Evolutionary conservation across 2,113 vertebrate species (phyloP), one percentile per base, ranked within the genome.

Genomic region (Athene noctua): DNA sequence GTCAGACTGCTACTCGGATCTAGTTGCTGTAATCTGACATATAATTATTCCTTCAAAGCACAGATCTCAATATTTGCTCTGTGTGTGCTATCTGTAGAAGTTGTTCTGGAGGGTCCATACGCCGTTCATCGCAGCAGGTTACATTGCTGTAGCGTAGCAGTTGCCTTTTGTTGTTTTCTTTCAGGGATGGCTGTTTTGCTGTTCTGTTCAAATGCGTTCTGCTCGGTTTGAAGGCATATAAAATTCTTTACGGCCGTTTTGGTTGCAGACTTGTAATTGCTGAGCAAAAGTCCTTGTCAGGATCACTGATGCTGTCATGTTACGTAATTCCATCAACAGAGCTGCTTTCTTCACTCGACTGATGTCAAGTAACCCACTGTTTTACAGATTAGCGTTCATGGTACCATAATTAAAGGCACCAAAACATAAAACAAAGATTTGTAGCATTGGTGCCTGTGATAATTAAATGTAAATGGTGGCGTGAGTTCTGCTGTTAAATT

Each of bases 301-400:
- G 84, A 47, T 80, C 84, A 86, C 91, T 82, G 89, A 4, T 0
- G 14, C 63, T 55, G 52, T 15, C 3, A 1, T 13, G 11, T 85
- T 81, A 32, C 1, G 4, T 36, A 66, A 77, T 58, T 63, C 38
- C 59, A 15, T 22, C 71, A 70, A 80, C 94, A 94, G 94, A 95
- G 96, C 95, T 44, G 78, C 93, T 94, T 97, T 97, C 95, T 96
- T 90, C 89, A 3, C 84, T 62, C 5, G 1, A 0, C 4, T 80
- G 26, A 26, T 96, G 84, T 95, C 91, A 96, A 96, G 78, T 70
- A 61, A 81, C 62, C 86, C 92, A 63, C 95, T 97, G 97, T 97
- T 80, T 20, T 22, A 75, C 10, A 59, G 89, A 96, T 91, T 91
- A 95, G 84, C 92, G 92, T 59, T 65, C 88, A 40, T 83, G 80